These are phyloP conservation scores for Harpagifer antarcticus DNA, from an alignment of 2,797 vertebrate genomes.

Conservation along the genomic window DNA sequence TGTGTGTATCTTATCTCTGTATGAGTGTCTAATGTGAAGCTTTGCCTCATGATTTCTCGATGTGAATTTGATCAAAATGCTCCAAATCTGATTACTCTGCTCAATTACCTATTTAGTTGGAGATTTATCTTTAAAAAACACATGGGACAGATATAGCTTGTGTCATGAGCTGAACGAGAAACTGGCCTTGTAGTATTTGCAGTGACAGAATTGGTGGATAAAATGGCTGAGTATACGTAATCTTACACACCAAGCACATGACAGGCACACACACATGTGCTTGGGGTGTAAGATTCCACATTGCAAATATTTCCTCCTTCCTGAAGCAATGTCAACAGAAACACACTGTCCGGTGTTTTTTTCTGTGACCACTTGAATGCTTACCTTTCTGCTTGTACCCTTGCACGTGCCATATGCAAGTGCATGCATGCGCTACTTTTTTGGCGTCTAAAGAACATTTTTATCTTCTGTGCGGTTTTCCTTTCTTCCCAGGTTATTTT, in stretches of 20 bases:
- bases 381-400: neutral
- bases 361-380: neutral
- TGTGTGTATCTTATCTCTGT: neutral
- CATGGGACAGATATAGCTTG: neutral
- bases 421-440: neutral
- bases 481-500: neutral
- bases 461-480: neutral
- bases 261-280: neutral
- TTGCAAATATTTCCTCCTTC: conserved; percentile 23
- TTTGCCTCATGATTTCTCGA: conserved; percentile 56
- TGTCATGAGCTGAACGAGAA: conserved; percentile 12
- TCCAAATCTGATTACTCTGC: conserved; percentile 27
- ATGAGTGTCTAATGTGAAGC: conserved; percentile 23
- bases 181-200: neutral
- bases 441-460: neutral
- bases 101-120: conserved; percentile 51
- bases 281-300: no score
- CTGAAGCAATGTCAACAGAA: conserved; percentile 28
- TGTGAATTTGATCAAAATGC: conserved; percentile 43
- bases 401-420: neutral
- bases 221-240: neutral
- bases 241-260: no score
- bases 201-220: conserved; percentile 11
- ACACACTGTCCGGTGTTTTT: neutral
- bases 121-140: conserved; percentile 23